Percentiles rank a stretch among this genome's conserved stretches.
Conservation (phyloP, 2,113 vertebrate species). For the Alligator sinensis region DNA sequence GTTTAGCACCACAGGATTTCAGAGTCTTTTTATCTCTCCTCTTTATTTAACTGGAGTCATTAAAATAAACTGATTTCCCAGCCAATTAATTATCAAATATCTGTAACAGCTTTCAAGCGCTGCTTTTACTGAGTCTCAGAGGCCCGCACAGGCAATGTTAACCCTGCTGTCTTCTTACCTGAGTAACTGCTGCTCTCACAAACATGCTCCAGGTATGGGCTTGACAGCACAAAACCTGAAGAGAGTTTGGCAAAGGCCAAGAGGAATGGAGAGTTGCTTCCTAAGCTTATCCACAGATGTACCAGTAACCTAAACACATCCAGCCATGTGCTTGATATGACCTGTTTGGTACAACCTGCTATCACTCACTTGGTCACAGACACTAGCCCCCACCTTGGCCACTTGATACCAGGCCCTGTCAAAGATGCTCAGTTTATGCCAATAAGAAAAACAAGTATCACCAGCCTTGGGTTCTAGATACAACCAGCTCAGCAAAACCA, state of each 20-base stretch:
- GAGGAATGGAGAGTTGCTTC: background rate
- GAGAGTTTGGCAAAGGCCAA: background rate
- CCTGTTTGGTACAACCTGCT: fast-evolving
- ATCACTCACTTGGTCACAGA: fast-evolving
- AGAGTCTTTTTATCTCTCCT: constrained; percentile 54
- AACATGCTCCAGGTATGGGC: background rate
- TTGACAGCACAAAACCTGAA: constrained; percentile 8
- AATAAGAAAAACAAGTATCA: background rate
- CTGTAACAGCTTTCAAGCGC: constrained; percentile 67
- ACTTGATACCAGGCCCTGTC: fast-evolving
- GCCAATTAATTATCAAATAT: constrained; percentile 72
- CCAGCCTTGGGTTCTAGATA: fast-evolving
- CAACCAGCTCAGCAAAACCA: background rate
- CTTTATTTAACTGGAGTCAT: constrained; percentile 70
- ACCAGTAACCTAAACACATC: background rate
- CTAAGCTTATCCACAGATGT: background rate
- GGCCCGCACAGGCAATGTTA: constrained; percentile 29
- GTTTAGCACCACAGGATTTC: constrained; percentile 41
- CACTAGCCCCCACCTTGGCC: background rate
- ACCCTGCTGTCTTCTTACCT: constrained; percentile 43
- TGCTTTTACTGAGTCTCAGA: constrained; percentile 52
- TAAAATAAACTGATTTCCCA: constrained; percentile 70
- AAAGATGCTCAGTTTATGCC: background rate
- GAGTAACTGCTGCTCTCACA: constrained; percentile 17
- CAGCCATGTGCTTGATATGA: fast-evolving